Evolutionary conservation across 1,140 invertebrate species (phyloP), one percentile per base, ranked within the genome.

Genomic region (Papilio aristodemus): DNA sequence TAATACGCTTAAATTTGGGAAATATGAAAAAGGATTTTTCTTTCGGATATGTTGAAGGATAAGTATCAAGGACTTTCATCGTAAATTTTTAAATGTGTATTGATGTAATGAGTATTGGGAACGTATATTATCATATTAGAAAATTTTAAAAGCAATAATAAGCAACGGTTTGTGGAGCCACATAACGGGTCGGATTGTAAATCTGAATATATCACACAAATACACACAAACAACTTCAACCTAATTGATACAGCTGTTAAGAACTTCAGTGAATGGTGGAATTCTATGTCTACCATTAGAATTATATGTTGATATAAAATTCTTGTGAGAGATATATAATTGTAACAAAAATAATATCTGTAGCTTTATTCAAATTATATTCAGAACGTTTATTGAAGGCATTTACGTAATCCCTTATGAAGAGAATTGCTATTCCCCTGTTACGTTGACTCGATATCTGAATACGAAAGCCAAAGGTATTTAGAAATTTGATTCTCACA

Each of bases 331-430:
- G 10, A 54, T 11, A 22, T 22, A 22, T 54, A 54, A 54, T 54
- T 54, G 46, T 11, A 5, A 54, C 17, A 54, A 54, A 54, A 54
- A 54, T 9, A 54, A 22, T 54, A 22, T 54, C 46, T 13, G 46
- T 54, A 22, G 46, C 46, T 54, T 54, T 54, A 54, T 54, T 54
- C 46, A 54, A 54, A 54, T 54, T 9, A 54, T 13, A 6, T 54
- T 54, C 46, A 19, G 9, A 19, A 25, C 46, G 46, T 54, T 54
- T 54, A 25, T 19, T 54, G 46, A 22, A 22, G 46, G 46, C 46
- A 54, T 54, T 54, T 54, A 54, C 46, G 46, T 54, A 54, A 54
- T 54, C 46, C 46, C 46, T 54, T 54, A 54, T 54, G 46, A 54
- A 54, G 46, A 54, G 46, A 54, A 54, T 54, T 54, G 46, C 19